These are phyloP conservation scores for Panzeria rudis DNA, from an alignment of 2,888 invertebrate species.

Conservation along the genomic window DNA sequence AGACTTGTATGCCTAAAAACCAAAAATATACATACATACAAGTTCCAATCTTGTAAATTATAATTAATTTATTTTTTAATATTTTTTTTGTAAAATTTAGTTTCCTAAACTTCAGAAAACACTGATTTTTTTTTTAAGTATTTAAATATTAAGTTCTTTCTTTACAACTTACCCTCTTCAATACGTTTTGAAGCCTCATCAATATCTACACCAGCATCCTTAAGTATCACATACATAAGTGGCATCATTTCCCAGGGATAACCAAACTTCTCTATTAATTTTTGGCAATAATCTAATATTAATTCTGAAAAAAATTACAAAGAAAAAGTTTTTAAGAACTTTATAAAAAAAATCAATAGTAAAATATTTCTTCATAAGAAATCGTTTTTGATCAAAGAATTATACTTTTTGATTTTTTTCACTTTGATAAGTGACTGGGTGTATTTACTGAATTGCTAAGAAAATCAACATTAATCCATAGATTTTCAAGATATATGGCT, in stretches of 20 bases:
- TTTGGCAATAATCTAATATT: conserved; percentile 85
- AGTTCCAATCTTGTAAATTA: conserved; percentile 8
- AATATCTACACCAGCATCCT: conserved; percentile 89
- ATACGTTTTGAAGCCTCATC: conserved; percentile 91
- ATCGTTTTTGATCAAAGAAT: too few relatives aligned
- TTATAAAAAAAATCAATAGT: not conserved
- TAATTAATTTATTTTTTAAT: conserved; percentile 5
- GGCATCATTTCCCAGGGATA: conserved; percentile 93
- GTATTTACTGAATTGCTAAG: too few relatives aligned
- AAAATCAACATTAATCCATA: too few relatives aligned
- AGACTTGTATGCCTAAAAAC: conserved; percentile 60
- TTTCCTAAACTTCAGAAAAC: conserved; percentile 61
- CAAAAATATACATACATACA: conserved; percentile 39
- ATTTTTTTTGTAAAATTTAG: conserved; percentile 4
- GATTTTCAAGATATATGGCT: too few relatives aligned
- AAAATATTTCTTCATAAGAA: too few relatives aligned
- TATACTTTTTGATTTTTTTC: too few relatives aligned
- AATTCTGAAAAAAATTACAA: conserved; percentile 80
- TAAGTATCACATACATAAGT: conserved; percentile 90
- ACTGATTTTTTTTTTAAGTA: conserved; percentile 49
- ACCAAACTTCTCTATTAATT: conserved; percentile 89
- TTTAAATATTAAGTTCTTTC: not conserved
- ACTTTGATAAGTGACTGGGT: too few relatives aligned
- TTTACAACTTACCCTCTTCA: conserved; percentile 87
- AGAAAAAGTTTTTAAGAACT: not conserved